Conservation (phyloP, 2,888 invertebrate species). For the Hypena proboscidalis region DNA sequence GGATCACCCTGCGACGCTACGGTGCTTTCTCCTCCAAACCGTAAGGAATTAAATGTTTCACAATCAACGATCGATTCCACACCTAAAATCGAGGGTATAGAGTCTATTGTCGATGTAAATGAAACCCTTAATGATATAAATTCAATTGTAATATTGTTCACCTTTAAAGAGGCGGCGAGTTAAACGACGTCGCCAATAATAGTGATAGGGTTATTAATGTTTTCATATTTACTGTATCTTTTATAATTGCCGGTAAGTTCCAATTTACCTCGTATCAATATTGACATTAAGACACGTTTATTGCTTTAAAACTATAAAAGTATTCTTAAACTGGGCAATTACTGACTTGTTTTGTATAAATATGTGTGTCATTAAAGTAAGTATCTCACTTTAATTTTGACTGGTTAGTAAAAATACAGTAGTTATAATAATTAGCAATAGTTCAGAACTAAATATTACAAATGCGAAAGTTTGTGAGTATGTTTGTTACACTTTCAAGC, state of each 20-base stretch:
- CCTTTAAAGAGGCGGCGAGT: constrained; percentile 26
- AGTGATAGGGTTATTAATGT: constrained; percentile 35
- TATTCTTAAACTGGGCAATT: too few species aligned
- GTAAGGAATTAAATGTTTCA: constrained; percentile 27
- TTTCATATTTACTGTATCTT: constrained; percentile 24
- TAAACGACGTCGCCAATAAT: constrained; percentile 30
- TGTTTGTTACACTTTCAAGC: too few species aligned
- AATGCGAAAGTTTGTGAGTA: too few species aligned
- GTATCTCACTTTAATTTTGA: too few species aligned
- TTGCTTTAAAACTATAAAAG: too few species aligned
- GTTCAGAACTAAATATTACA: too few species aligned
- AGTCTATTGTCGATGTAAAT: constrained; percentile 15
- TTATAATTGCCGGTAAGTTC: constrained; percentile 1
- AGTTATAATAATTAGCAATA: too few species aligned
- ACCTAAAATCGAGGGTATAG: constrained; percentile 15
- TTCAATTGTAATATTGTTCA: constrained; percentile 38
- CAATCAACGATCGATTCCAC: constrained; percentile 14
- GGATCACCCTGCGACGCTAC: constrained; percentile 36
- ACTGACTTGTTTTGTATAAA: too few species aligned
- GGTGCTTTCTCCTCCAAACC: constrained; percentile 17
- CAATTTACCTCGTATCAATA: constrained; percentile 1
- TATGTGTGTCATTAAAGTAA: too few species aligned
- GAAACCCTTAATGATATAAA: constrained; percentile 29
- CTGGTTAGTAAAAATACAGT: too few species aligned
- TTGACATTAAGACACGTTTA: too few species aligned